A percentile compares a stretch with the other conserved stretches of the same genome.
Conservation (phyloP, 2,113 vertebrate species). For the Cryptotis parvus region DNA sequence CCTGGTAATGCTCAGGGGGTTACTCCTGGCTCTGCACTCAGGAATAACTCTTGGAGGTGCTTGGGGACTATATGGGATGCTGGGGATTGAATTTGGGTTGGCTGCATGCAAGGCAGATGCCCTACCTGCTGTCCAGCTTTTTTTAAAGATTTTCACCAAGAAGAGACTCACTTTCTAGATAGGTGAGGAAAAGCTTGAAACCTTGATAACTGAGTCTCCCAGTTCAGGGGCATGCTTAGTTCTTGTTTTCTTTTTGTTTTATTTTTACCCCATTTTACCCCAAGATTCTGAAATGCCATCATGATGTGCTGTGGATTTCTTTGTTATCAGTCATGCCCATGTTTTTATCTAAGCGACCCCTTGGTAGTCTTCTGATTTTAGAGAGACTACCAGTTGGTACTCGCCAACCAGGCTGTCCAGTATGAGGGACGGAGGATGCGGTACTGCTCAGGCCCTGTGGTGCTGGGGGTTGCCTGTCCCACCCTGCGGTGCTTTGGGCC, state of each 20-base stretch:
- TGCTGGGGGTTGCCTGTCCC: too few species aligned
- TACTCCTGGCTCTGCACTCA: too few species aligned
- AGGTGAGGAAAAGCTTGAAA: not conserved
- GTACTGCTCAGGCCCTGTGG: too few species aligned
- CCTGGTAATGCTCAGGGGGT: too few species aligned
- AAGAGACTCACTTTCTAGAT: slow-evolving; percentile 24
- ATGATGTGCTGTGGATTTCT: not conserved
- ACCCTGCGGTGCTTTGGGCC: too few species aligned
- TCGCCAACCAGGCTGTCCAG: too few species aligned
- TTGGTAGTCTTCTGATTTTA: slow-evolving; percentile 1
- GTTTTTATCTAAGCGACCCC: slow-evolving; percentile 29
- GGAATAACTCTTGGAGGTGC: too few species aligned
- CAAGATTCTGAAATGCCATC: not conserved
- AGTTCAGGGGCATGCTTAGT: not conserved
- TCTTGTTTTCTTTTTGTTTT: slow-evolving; percentile 24
- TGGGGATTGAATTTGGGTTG: too few species aligned
- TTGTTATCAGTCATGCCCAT: slow-evolving; percentile 40
- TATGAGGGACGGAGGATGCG: too few species aligned
- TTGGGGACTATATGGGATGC: too few species aligned
- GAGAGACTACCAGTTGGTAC: not conserved
- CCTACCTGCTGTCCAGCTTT: too few species aligned
- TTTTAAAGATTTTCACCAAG: slow-evolving; percentile 34
- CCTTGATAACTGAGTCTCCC: slow-evolving; percentile 37
- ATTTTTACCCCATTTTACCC: not conserved
- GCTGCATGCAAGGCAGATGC: too few species aligned